Evolutionary conservation across 1,140 invertebrate species (phyloP).

Genomic region (Apolygus lucorum): DNA sequence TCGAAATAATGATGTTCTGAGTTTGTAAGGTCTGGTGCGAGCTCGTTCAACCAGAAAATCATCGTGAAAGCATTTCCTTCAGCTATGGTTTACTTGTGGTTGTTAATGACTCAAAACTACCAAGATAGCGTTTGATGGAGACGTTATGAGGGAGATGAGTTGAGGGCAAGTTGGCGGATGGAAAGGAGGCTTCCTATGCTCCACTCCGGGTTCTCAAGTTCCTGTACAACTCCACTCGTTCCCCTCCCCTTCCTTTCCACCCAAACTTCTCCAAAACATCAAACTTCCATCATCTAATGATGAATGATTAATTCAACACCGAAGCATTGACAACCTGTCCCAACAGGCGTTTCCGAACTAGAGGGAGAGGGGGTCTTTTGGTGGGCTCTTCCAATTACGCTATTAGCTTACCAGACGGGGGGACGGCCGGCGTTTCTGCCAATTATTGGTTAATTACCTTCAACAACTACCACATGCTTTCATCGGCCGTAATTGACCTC

Average conservation of each 20-base stretch:
- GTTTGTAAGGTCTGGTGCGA: too few relatives aligned
- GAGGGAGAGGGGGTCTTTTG: neutral
- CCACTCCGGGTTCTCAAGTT: neutral
- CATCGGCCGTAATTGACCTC: neutral
- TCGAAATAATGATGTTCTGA: too few relatives aligned
- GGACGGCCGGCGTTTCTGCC: neutral
- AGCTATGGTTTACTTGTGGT: too few relatives aligned
- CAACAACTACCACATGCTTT: neutral
- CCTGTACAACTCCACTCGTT: neutral
- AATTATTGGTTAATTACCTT: conserved; percentile 11
- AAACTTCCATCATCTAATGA: conserved; percentile 15
- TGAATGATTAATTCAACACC: conserved; percentile 14
- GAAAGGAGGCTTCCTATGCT: neutral
- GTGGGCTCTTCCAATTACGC: neutral
- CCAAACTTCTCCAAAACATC: neutral
- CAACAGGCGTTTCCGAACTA: neutral
- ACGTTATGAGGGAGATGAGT: neutral
- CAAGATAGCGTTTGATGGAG: conserved; percentile 4
- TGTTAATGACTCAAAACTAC: neutral
- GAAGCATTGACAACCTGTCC: conserved; percentile 9
- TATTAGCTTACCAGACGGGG: neutral
- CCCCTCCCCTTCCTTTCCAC: neutral
- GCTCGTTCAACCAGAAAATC: too few relatives aligned
- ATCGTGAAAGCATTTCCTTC: too few relatives aligned
- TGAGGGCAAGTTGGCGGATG: neutral